Evolutionary conservation across 2,797 vertebrate species (phyloP).

Genomic region (Dendrocincla fuliginosa): DNA sequence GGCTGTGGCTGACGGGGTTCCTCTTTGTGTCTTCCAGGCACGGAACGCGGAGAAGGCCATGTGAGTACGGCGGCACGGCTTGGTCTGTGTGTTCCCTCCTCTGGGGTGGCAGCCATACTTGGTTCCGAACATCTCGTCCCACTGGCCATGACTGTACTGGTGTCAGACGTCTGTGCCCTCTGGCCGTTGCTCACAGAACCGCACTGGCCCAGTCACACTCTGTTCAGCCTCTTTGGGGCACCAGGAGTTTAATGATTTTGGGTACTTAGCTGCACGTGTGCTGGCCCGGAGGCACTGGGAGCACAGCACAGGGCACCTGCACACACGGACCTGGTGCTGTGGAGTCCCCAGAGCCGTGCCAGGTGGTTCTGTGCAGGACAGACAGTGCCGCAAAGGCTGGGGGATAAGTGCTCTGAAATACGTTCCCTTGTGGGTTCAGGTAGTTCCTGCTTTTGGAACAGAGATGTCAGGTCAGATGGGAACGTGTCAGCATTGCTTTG

Average conservation of each 20-base stretch:
- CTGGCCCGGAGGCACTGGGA: too few species aligned
- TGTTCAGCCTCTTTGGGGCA: neutral
- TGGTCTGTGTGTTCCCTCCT: accelerated
- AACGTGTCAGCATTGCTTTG: neutral
- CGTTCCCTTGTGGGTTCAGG: accelerated
- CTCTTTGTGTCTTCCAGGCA: slow-evolving; percentile 77
- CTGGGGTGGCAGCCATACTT: neutral
- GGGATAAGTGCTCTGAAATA: accelerated
- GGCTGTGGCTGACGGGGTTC: too few species aligned
- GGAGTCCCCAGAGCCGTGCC: neutral
- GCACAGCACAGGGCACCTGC: accelerated
- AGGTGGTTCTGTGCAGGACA: accelerated
- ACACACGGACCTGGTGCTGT: accelerated
- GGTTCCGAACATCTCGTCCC: too few species aligned
- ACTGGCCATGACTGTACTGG: neutral
- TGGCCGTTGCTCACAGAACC: neutral
- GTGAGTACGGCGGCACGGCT: slow-evolving; percentile 76
- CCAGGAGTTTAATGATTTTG: accelerated
- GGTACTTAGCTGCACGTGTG: accelerated
- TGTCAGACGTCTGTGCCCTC: neutral
- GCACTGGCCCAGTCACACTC: accelerated
- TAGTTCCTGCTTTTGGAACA: neutral
- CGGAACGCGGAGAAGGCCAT: slow-evolving; percentile 97
- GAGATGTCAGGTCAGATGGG: neutral
- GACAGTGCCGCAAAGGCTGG: neutral